Percentiles rank a stretch among this genome's conserved stretches.
phyloP scores from a whole-genome alignment of 1,140 invertebrate genomes.

The Coelopa frigida region DNA sequence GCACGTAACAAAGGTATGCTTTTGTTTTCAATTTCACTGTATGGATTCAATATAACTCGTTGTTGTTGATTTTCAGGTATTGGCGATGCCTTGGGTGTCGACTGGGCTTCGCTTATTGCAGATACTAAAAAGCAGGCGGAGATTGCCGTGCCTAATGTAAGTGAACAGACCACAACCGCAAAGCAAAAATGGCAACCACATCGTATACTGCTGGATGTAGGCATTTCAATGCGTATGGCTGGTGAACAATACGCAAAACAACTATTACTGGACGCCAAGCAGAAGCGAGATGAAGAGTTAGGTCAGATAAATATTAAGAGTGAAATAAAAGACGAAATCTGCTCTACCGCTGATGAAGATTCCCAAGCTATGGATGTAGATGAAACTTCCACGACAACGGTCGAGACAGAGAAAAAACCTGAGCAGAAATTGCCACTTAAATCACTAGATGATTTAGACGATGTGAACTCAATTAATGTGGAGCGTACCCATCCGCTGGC shows the following conservation, averaged over 20 bases:
- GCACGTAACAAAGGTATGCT: too few relatives aligned
- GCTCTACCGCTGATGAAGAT: constrained; percentile 1
- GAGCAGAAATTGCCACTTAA: not conserved
- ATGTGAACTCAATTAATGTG: constrained; percentile 7
- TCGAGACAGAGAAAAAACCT: not conserved
- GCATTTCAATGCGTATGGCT: constrained; percentile 63
- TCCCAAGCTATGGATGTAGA: constrained; percentile 7
- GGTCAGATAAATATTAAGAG: constrained; percentile 18
- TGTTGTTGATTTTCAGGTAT: constrained; percentile 58
- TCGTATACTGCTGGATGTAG: constrained; percentile 62
- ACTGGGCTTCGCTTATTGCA: constrained; percentile 81
- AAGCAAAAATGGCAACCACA: constrained; percentile 70
- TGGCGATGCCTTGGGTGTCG: constrained; percentile 81
- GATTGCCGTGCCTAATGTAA: constrained; percentile 37
- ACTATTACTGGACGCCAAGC: constrained; percentile 43
- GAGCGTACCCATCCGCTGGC: constrained; percentile 51
- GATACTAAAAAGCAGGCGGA: constrained; percentile 58
- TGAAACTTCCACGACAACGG: too few relatives aligned
- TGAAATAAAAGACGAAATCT: constrained; percentile 13
- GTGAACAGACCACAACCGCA: constrained; percentile 48
- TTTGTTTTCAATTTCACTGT: too few relatives aligned
- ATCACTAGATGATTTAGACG: not conserved
- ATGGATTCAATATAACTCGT: too few relatives aligned
- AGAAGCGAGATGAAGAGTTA: constrained; percentile 25
- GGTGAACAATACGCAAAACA: constrained; percentile 57